Evolutionary conservation across 53 echinoderm and acorn worm genomes (phyloP).

Genomic region (Holothuria scabra): DNA sequence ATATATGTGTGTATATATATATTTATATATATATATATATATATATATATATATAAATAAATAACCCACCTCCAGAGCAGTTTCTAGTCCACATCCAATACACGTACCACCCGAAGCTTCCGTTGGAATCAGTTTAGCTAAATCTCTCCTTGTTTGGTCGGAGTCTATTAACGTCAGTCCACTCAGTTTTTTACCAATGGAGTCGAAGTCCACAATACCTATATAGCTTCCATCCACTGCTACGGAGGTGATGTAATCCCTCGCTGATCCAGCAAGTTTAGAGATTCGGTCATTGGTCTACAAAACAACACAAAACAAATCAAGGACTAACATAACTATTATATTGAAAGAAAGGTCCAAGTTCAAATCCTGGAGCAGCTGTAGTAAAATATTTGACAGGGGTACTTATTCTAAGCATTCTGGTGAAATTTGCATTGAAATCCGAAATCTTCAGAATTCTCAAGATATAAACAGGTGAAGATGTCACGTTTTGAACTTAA

Average conservation of each 20-base stretch:
- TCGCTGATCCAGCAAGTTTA: not conserved
- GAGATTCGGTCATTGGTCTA: not conserved
- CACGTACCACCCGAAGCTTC: slow-evolving; percentile 1
- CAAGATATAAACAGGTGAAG: too few species aligned
- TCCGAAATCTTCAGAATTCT: too few species aligned
- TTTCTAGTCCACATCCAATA: slow-evolving; percentile 31
- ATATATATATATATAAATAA: too few species aligned
- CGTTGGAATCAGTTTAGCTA: not conserved
- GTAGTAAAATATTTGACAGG: too few species aligned
- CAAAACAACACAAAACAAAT: not conserved
- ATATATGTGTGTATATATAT: too few species aligned
- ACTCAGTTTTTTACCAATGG: not conserved
- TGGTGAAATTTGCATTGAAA: too few species aligned
- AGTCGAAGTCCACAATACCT: slow-evolving; percentile 20
- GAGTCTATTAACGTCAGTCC: slow-evolving; percentile 31
- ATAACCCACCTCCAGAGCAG: not conserved
- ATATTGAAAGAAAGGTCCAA: too few species aligned
- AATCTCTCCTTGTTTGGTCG: not conserved
- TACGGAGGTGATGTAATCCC: not conserved
- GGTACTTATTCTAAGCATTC: too few species aligned
- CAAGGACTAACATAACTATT: not conserved
- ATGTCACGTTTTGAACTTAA: too few species aligned
- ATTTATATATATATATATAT: too few species aligned
- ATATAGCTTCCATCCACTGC: slow-evolving; percentile 32
- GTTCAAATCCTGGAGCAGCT: too few species aligned